These are phyloP conservation scores for Cylindroiulus punctatus DNA, from an alignment of 2,888 invertebrate genomes.

Conservation along the genomic window DNA sequence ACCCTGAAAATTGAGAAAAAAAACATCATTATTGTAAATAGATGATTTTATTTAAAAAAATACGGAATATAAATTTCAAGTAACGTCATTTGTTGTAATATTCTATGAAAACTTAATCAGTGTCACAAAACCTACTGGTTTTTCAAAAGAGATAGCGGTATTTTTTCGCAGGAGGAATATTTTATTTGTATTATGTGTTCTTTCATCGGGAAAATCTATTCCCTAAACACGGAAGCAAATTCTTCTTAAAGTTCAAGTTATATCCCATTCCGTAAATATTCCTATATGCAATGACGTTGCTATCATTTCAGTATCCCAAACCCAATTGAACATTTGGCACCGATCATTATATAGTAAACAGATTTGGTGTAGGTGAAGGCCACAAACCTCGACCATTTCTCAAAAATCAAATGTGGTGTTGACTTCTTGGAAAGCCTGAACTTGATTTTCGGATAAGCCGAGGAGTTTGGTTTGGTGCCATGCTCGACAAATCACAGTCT, in stretches of 20 bases:
- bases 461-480: too few relatives aligned
- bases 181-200: background rate
- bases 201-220: background rate
- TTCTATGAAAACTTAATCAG: too few relatives aligned
- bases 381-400: background rate
- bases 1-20: conserved; percentile 48
- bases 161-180: too few relatives aligned
- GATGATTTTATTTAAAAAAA: background rate
- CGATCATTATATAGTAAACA: background rate
- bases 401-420: background rate
- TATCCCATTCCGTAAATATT: background rate
- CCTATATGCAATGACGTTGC: background rate
- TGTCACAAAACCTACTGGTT: too few relatives aligned
- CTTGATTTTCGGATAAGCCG: background rate
- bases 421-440: background rate
- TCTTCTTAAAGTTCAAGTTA: background rate
- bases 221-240: background rate
- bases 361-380: background rate
- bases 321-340: background rate
- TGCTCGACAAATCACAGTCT: background rate
- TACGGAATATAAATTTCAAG: background rate
- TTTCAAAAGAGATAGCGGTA: too few relatives aligned
- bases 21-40: background rate
- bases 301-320: background rate
- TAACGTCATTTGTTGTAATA: too few relatives aligned